Evolutionary conservation across 2,113 vertebrate species (phyloP).

Genomic region (Spilogale gracilis): DNA sequence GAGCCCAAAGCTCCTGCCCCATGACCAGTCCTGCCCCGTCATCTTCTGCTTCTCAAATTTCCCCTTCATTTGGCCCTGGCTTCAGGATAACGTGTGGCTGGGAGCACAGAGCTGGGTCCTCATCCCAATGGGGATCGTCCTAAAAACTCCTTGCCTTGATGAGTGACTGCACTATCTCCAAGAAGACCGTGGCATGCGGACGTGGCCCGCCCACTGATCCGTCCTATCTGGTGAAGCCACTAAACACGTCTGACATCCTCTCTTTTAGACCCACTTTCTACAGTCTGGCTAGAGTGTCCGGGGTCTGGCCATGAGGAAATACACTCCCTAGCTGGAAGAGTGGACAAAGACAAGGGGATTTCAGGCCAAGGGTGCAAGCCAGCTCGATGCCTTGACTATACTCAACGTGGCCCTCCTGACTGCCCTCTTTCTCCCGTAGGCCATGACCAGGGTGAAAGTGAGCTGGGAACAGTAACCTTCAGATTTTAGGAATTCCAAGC

Average conservation of each 20-base stretch:
- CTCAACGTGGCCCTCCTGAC: accelerated
- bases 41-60: background rate
- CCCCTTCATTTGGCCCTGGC: background rate
- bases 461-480: too few species aligned
- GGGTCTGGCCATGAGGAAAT: background rate
- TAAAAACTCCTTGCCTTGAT: background rate
- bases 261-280: background rate
- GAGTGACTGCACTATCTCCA: background rate
- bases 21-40: accelerated
- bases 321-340: background rate
- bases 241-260: too few species aligned
- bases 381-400: too few species aligned
- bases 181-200: background rate
- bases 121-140: background rate
- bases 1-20: background rate
- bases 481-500: background rate
- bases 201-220: background rate
- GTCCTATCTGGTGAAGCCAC: background rate
- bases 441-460: too few species aligned
- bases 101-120: background rate
- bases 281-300: background rate
- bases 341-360: background rate
- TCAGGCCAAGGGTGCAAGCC: background rate
- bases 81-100: background rate
- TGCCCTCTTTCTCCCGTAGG: background rate